A percentile compares a stretch with the other conserved stretches of the same genome.
These are phyloP conservation scores for Phalera bucephala DNA, from an alignment of 2,888 invertebrate genomes.

Conservation along the genomic window DNA sequence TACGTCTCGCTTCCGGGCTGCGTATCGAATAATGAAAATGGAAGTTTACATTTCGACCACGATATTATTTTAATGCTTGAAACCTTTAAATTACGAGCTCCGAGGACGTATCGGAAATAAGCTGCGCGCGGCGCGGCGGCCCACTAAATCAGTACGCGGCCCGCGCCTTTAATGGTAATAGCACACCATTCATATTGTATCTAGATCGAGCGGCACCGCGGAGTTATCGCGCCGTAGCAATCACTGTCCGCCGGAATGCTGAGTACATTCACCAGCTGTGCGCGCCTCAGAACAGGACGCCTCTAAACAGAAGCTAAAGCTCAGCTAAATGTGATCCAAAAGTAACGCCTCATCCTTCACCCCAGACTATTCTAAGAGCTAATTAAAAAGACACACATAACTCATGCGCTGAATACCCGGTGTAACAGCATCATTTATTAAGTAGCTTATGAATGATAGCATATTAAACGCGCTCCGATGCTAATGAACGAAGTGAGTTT, in stretches of 20 bases:
- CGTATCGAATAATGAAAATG: conserved; percentile 6
- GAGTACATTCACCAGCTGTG: neutral
- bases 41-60: neutral
- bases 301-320: no score
- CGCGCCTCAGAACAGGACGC: no score
- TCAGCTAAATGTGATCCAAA: no score
- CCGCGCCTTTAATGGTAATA: conserved; percentile 14
- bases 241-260: neutral
- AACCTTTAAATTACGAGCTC: conserved; percentile 24
- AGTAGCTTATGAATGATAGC: no score
- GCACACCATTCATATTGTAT: neutral
- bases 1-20: neutral
- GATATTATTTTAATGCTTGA: conserved; percentile 26
- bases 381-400: no score
- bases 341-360: no score
- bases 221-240: neutral
- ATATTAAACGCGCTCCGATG: no score
- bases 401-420: no score
- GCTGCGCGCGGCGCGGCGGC: neutral
- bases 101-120: conserved; percentile 31
- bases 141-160: conserved; percentile 7
- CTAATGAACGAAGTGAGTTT: no score
- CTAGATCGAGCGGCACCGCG: neutral
- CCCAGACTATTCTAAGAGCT: no score
- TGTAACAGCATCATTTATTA: no score